These are phyloP conservation scores for Craniophora ligustri DNA, from an alignment of 2,888 invertebrate genomes.

Conservation along the genomic window DNA sequence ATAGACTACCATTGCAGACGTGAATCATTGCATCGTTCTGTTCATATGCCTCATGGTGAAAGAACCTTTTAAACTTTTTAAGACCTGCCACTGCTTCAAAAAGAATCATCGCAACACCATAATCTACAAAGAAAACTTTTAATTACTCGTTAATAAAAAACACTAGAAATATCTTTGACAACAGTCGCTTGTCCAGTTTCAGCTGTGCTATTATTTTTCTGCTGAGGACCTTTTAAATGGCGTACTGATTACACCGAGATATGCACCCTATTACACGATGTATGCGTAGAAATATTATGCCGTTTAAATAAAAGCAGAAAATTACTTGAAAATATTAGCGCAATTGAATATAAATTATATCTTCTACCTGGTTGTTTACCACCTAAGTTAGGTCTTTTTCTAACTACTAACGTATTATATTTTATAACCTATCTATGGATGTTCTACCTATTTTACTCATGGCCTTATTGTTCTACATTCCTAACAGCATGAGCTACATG, in stretches of 20 bases:
- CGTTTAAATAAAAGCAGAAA: constrained; percentile 20
- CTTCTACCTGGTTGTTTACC: background rate
- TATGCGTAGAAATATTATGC: constrained; percentile 42
- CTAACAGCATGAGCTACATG: too few species aligned
- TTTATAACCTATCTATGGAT: too few species aligned
- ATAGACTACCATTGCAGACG: background rate
- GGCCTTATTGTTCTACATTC: too few species aligned
- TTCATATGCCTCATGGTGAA: too few species aligned
- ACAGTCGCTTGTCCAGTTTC: constrained; percentile 16
- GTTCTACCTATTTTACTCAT: too few species aligned
- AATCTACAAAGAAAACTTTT: too few species aligned
- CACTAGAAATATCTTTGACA: constrained; percentile 32
- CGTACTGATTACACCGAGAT: constrained; percentile 48
- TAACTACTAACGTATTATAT: too few species aligned
- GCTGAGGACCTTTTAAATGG: constrained; percentile 48
- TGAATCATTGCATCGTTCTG: background rate
- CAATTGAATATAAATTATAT: constrained; percentile 24
- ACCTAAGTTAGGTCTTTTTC: background rate
- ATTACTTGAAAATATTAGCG: constrained; percentile 33
- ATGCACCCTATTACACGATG: constrained; percentile 39
- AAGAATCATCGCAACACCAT: too few species aligned
- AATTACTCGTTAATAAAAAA: too few species aligned
- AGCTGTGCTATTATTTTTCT: constrained; percentile 32
- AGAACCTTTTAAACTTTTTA: too few species aligned
- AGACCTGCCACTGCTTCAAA: too few species aligned